Base-by-base conservation (phyloP, 2,888 invertebrate genomes). In the Drosophila ustulata region DNA sequence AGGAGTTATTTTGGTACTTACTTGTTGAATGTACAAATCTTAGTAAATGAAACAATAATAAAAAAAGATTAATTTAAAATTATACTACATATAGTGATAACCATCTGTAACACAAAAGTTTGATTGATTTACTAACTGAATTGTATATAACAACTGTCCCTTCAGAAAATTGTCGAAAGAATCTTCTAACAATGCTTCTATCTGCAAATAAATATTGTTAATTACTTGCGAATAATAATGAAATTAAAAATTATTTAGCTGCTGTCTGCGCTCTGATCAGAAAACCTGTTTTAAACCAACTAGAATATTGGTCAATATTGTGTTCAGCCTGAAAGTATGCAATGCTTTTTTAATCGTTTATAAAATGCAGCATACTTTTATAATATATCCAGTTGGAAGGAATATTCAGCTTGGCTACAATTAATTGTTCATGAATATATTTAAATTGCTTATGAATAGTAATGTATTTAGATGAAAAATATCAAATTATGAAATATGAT, bases 281-380 rank as follows among this genome's bases (percentile, higher is more conserved):
- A 56, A 45, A 18, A 18, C 6, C 13, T 5, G 9, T 11, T 18
- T 0, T 28, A 0, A 3, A 3, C 39, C 6, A 52, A 52, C 9
- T 43, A 6, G 41, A 30, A 7, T 2, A 0, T 1, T 1, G 0
- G 0, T 0, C 1, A 46, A 8, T 11, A 53, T 23, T 23, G 0
- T 37, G 0, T 0, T 1, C 28, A 3, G 61, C 74, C 75, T 65
- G 58, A 76, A 78, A 78, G 78, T 78, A 78, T 76, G 74, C 76
- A 72, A 52, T 7, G 3, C n/a, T 3, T 3, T 56, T 73, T 70
- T 9, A n/a, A 32, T 13, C 9, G 26, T 3, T 28, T 18, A 1
- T 26, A 11, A 57, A 57, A 18, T 45, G 13, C 32, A n/a, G 73
- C 67, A 67, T 73, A 73, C 73, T 67, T 72, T 71, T 47, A 25